Conservation (phyloP, 64 coral and sea anemone genomes). For the Montipora sp. region DNA sequence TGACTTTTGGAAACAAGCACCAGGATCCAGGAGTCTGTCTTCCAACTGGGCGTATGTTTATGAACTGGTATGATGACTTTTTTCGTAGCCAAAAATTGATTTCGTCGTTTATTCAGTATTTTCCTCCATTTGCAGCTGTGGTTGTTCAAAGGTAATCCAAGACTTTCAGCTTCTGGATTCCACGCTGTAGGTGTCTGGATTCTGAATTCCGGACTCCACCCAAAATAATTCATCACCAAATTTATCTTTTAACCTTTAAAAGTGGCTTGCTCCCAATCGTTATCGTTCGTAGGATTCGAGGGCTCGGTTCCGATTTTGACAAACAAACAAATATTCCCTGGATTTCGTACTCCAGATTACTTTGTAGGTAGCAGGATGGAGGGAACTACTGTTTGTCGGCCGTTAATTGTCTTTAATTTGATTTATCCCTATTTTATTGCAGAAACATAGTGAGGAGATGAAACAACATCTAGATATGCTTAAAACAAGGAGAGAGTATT, state of each 20-base stretch:
- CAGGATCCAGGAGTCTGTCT: neutral
- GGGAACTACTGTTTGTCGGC: no score
- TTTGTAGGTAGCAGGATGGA: no score
- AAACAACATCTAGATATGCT: constrained; percentile 7
- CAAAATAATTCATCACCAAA: neutral
- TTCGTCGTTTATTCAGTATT: neutral
- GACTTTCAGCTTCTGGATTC: no score
- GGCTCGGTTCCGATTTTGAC: no score
- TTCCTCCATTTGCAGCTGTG: neutral
- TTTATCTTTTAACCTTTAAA: neutral
- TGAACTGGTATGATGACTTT: neutral
- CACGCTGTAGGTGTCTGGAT: no score
- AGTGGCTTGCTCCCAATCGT: neutral
- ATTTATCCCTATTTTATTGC: no score
- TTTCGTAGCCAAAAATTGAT: neutral
- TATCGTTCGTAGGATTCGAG: neutral
- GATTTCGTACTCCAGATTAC: no score
- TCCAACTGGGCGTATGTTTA: constrained; percentile 21
- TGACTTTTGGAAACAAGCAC: constrained; percentile 12
- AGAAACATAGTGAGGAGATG: constrained; percentile 40
- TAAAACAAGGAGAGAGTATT: neutral
- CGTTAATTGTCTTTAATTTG: no score
- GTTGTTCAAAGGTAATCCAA: no score
- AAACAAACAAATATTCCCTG: no score
- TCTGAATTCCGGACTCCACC: neutral